phyloP scores from a whole-genome alignment of 2,113 vertebrate genomes.

The Procavia capensis region DNA sequence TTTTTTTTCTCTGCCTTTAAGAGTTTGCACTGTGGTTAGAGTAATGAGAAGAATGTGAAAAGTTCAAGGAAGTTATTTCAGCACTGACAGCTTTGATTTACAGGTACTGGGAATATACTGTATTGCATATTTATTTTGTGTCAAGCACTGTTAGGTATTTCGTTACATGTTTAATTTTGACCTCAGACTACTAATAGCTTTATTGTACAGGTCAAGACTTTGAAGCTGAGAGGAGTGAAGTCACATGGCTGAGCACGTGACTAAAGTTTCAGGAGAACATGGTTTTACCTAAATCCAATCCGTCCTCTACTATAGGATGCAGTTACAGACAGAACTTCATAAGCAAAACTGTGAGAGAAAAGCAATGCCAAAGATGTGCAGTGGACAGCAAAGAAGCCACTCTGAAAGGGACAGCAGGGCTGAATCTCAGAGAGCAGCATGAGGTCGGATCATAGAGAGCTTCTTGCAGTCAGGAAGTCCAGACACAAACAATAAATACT shows the following conservation, averaged over 20 bases:
- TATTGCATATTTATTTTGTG: not conserved
- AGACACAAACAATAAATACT: no score
- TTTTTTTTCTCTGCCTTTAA: not conserved
- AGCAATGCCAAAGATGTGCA: not conserved
- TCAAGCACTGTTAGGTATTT: not conserved
- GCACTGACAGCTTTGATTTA: not conserved
- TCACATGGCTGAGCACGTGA: not conserved
- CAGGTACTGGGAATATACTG: not conserved
- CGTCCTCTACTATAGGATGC: not conserved
- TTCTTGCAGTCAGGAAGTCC: not conserved
- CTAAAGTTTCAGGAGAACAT: not conserved
- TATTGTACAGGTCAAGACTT: not conserved
- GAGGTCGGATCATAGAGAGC: not conserved
- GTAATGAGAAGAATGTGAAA: not conserved
- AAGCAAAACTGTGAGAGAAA: not conserved
- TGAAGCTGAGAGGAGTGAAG: not conserved
- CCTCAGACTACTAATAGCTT: not conserved
- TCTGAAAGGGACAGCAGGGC: not conserved
- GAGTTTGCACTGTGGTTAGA: not conserved
- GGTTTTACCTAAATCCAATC: not conserved
- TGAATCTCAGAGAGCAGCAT: not conserved
- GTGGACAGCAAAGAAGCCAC: not conserved
- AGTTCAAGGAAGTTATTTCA: not conserved
- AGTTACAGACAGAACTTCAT: not conserved
- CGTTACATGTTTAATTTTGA: not conserved